These are phyloP conservation scores for Fregetta grallaria DNA, from an alignment of 2,113 vertebrate species.

Conservation along the genomic window DNA sequence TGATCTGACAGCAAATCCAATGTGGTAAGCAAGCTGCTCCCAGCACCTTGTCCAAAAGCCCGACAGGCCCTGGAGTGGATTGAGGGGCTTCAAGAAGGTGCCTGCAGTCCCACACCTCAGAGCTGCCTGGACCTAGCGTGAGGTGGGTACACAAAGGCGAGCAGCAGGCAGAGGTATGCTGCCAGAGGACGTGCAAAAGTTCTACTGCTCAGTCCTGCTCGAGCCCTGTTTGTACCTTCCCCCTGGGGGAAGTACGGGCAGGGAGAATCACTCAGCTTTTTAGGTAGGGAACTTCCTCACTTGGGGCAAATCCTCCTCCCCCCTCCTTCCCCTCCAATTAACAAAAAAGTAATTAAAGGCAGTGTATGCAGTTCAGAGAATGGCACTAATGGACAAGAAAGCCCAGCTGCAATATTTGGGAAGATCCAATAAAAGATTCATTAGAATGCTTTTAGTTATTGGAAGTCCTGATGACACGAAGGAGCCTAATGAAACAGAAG, in stretches of 20 bases:
- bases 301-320: not conserved
- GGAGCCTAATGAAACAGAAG: conserved; percentile 35
- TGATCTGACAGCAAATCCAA: not conserved
- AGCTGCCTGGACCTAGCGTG: not conserved
- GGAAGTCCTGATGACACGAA: not conserved
- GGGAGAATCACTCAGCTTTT: not conserved
- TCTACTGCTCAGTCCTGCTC: not conserved
- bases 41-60: not conserved
- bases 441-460: conserved; percentile 26
- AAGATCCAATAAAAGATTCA: conserved; percentile 39
- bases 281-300: not conserved
- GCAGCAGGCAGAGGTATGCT: not conserved
- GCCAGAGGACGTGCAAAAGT: not conserved
- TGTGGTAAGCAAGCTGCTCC: not conserved
- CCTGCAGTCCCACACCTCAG: not conserved
- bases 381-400: conserved; percentile 23
- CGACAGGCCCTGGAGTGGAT: not conserved
- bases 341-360: not conserved
- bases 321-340: not conserved
- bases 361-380: not conserved
- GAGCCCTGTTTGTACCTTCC: not conserved
- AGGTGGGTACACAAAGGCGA: not conserved
- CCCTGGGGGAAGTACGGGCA: accelerated
- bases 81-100: not conserved
- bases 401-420: not conserved